Evolutionary conservation across 2,797 vertebrate species (phyloP), one percentile per base, ranked within the genome.

Genomic region (Nannoperca obscura): DNA sequence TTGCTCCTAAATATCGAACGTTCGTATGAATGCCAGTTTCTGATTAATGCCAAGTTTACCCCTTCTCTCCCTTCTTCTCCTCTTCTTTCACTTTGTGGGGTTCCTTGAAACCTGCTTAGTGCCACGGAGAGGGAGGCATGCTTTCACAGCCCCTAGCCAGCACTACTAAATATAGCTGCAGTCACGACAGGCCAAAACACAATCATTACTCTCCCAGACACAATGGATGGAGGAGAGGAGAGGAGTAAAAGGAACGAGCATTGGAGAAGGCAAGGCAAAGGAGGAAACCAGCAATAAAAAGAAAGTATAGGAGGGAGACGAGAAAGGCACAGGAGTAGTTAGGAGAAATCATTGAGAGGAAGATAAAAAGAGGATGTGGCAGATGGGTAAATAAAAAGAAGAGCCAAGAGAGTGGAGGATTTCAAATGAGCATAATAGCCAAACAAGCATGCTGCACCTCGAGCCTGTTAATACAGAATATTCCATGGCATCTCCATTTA

Each of bases 121-220:
- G 81, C 81, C 81, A 86, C 38, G 24, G 85, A 91, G 83, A 85
- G 77, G 54, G 71, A 86, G 86, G 81, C 73, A 81, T 78, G 81
- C 73, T 80, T 88, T 88, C 83, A 88, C 78, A 89, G 89, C 87
- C 88, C 82, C 81, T 78, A 73, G 84, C 89, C 87, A 83, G 85
- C 80, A 67, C 64, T 76, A 82, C 91, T 93, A 94, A 92, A 93
- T 93, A 92, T 94, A 94, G 91, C 88, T 59, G 77, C 85, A 89
- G 91, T 85, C 81, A 60, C 40, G 42, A 81, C 81, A 86, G 88
- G 88, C 86, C 90, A 88, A 92, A 91, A 91, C 86, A 92, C 85
- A 90, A 90, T 91, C 90, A 92, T 90, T 89, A 92, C 88, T 93
- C 91, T 89, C 83, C 61, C 84, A 86, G 88, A 88, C 85, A 90